Conservation (phyloP, 2,113 vertebrate species). For the Typhlomys cinereus region DNA sequence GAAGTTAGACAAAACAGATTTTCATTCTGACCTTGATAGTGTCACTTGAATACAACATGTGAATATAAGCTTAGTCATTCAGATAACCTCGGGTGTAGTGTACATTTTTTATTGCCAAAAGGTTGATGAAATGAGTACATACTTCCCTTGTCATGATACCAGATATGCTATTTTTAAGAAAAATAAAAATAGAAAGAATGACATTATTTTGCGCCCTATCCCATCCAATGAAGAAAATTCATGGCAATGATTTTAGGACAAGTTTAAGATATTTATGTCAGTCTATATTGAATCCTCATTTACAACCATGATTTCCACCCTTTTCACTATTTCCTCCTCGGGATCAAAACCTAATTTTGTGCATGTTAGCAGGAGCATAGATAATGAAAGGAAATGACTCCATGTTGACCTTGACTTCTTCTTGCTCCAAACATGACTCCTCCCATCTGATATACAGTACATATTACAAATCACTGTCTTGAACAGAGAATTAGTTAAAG, state of each 20-base stretch:
- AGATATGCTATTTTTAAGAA: background rate
- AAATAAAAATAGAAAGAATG: background rate
- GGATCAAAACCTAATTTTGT: background rate
- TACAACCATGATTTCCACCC: background rate
- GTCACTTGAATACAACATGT: background rate
- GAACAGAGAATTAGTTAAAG: conserved; percentile 21
- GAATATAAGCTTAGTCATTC: conserved; percentile 14
- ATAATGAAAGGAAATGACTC: background rate
- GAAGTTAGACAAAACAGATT: conserved; percentile 3
- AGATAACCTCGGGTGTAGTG: background rate
- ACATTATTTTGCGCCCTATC: background rate
- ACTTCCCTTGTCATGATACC: background rate
- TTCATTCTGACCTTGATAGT: conserved; percentile 1
- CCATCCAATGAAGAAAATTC: conserved; percentile 10
- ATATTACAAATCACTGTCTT: background rate
- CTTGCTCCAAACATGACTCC: background rate
- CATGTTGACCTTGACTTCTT: background rate
- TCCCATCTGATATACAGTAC: conserved; percentile 2
- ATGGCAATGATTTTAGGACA: background rate
- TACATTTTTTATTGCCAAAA: background rate
- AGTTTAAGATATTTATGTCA: background rate
- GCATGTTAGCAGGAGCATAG: background rate
- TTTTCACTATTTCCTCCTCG: background rate
- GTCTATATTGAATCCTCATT: background rate
- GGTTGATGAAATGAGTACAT: background rate